Conservation (phyloP, 2,113 vertebrate species). For the Zootoca vivipara region DNA sequence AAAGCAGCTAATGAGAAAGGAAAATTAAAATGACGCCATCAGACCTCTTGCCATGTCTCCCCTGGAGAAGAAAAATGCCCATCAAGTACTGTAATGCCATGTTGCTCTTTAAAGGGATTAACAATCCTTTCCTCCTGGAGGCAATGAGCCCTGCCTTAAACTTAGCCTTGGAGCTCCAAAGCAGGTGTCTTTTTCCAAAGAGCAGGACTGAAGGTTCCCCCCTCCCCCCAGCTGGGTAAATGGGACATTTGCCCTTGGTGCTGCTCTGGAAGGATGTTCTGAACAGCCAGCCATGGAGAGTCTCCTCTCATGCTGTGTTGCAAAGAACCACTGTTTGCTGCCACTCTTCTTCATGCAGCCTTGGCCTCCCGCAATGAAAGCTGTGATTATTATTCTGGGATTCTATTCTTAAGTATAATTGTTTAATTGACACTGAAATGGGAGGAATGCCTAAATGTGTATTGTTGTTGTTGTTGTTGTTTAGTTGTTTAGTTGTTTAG, state of each 20-base stretch:
- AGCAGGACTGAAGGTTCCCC: background rate
- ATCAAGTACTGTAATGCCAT: background rate
- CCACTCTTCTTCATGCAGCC: background rate
- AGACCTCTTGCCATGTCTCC: background rate
- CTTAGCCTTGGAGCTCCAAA: background rate
- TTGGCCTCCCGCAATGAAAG: background rate
- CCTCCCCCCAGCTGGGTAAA: background rate
- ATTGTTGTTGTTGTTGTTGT: no score
- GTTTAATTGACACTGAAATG: no score
- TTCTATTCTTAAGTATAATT: background rate
- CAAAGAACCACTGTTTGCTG: background rate
- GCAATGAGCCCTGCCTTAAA: background rate
- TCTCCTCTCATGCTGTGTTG: background rate
- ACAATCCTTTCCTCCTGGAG: background rate
- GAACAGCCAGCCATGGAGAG: background rate
- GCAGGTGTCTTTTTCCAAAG: background rate
- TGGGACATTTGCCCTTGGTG: background rate
- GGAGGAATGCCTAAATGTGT: no score
- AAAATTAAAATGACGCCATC: slow-evolving; percentile 7
- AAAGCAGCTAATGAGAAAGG: background rate
- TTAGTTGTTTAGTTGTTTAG: no score
- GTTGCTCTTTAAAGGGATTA: background rate
- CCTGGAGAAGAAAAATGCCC: background rate
- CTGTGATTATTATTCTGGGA: background rate
- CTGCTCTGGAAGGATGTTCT: background rate